Base-by-base conservation (phyloP, 2,888 invertebrate genomes). In the Zaprionus lineosus region DNA sequence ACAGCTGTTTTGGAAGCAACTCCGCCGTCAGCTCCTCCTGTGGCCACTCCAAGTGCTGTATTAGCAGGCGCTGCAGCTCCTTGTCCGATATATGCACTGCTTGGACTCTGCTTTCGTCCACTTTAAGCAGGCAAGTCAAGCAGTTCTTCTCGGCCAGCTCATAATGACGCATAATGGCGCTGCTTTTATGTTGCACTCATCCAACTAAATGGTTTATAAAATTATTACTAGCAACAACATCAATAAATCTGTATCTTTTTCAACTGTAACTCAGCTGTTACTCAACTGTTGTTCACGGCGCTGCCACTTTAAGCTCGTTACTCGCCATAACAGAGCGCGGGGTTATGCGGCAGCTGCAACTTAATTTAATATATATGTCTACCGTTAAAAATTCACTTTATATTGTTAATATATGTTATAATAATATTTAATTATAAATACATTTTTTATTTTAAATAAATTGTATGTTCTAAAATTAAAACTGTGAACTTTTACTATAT, bases 91-190 rank as follows among this genome's bases (percentile, higher is more conserved):
- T 9, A 21, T 24, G 64, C 40, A 37, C 44, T 29, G 4, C 16
- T 15, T 26, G 24, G 3, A 6, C 26, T 8, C n/a, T 39, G 11
- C 33, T 19, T 1, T 1, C 7, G 19, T 59, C 65, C 12, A 86
- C 26, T 46, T 74, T 69, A 0, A 56, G 52, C 50, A 88, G 62
- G 37, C 87, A 88, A 2, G 88, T 87, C 18, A 87, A 64, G 46
- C 87, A 88, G 33, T 81, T 53, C 9, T 37, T 7, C 14, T 19
- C 34, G 34, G 24, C n/a, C 16, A 62, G 67, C 2, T 66, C 73
- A 29, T 69, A 74, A 3, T 19, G 19, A 19, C 3, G n/a, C n/a
- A n/a, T n/a, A n/a, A n/a, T n/a, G n/a, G 33, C 64, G 67, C 57
- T 56, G 70, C 8, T 71, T 77, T 48, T 86, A 40, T 18, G 52